These are phyloP conservation scores for Malthinus flaveolus DNA, from an alignment of 2,888 invertebrate genomes.

Conservation along the genomic window DNA sequence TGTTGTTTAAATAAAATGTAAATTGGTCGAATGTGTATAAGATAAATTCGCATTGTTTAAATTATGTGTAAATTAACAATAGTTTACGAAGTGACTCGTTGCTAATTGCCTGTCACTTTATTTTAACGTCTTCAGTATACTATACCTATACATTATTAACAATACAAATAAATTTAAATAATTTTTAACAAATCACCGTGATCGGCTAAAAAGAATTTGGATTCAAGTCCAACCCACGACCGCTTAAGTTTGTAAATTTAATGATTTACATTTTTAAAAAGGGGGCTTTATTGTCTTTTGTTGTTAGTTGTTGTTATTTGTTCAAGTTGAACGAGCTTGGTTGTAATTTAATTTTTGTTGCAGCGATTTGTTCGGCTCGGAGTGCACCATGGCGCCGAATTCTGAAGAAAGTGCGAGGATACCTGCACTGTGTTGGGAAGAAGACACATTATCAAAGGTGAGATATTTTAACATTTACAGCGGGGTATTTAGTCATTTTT, in stretches of 20 bases:
- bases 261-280: neutral
- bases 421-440: conserved; percentile 43
- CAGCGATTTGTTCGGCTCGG: conserved; percentile 56
- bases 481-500: neutral
- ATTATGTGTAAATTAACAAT: too few species aligned
- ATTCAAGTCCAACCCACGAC: neutral
- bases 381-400: conserved; percentile 59
- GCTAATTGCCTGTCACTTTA: too few species aligned
- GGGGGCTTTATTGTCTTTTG: neutral
- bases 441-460: conserved; percentile 49
- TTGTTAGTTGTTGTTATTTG: neutral
- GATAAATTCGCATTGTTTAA: too few species aligned
- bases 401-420: conserved; percentile 46
- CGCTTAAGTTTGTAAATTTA: neutral
- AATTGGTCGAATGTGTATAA: too few species aligned
- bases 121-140: too few species aligned
- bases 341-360: conserved; percentile 35
- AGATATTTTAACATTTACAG: neutral
- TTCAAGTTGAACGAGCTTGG: neutral
- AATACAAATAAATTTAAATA: too few species aligned
- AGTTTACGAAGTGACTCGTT: too few species aligned
- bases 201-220: neutral
- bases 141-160: too few species aligned
- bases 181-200: too few species aligned
- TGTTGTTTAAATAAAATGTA: too few species aligned